phyloP scores from a whole-genome alignment of 2,888 invertebrate genomes.

The Schrankia costaestrigalis region DNA sequence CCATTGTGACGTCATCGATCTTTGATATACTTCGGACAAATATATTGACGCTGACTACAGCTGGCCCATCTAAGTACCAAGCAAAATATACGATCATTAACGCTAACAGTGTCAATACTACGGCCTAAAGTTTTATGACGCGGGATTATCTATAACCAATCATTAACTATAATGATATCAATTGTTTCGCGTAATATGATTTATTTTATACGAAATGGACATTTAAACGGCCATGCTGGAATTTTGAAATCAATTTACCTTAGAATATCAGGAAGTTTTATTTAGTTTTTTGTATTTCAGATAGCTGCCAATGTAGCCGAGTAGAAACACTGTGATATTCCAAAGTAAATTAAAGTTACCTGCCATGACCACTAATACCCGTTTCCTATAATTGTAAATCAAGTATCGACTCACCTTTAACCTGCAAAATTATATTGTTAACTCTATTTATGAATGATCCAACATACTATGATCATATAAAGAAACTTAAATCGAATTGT shows the following conservation, averaged over 20 bases:
- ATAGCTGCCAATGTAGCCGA: too few relatives aligned
- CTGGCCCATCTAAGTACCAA: slow-evolving; percentile 91
- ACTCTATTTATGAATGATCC: slow-evolving; percentile 30
- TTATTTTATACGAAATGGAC: too few relatives aligned
- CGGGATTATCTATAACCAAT: slow-evolving; percentile 19
- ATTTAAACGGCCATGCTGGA: too few relatives aligned
- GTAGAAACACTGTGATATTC: too few relatives aligned
- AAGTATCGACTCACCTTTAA: slow-evolving; percentile 34
- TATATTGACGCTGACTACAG: slow-evolving; percentile 98
- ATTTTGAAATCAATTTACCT: too few relatives aligned
- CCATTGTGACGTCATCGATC: slow-evolving; percentile 99
- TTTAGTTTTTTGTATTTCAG: too few relatives aligned
- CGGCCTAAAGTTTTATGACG: slow-evolving; percentile 50
- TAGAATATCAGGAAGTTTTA: too few relatives aligned
- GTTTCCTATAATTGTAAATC: too few relatives aligned
- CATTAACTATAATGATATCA: slow-evolving; percentile 1
- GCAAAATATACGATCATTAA: slow-evolving; percentile 71
- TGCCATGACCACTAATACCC: too few relatives aligned
- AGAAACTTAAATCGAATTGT: slow-evolving; percentile 36
- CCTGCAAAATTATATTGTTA: slow-evolving; percentile 25
- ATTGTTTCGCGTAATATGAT: slow-evolving; percentile 1
- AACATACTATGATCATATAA: slow-evolving; percentile 34
- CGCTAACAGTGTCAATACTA: slow-evolving; percentile 50
- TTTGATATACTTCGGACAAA: slow-evolving; percentile 99
- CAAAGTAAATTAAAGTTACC: too few relatives aligned